phyloP scores from a whole-genome alignment of 2,888 invertebrate species.

The Sipunculus nudus region DNA sequence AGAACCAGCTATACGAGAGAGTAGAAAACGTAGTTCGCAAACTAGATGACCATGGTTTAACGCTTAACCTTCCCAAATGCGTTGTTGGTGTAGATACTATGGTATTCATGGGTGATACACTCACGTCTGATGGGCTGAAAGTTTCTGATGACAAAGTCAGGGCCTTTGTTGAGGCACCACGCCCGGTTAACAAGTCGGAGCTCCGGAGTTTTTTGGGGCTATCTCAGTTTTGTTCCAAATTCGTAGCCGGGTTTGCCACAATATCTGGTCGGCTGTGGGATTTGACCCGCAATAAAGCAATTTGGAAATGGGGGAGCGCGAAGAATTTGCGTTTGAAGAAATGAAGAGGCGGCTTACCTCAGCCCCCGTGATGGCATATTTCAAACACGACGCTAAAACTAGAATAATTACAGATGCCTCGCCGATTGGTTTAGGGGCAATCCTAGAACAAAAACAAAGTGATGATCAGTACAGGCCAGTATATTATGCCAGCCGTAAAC shows the following conservation, averaged over 20 bases:
- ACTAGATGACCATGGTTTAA: conserved; percentile 9
- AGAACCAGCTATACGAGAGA: conserved; percentile 2
- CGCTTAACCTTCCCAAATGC: conserved; percentile 3
- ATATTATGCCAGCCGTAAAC: conserved; percentile 28
- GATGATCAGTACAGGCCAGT: conserved; percentile 23
- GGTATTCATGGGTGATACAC: conserved; percentile 17
- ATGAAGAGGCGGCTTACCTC: conserved; percentile 1
- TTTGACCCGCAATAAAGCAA: background rate
- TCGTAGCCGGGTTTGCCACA: background rate
- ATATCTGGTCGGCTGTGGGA: conserved; percentile 5
- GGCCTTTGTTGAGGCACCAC: conserved; percentile 34
- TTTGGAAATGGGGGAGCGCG: background rate
- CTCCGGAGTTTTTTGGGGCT: conserved; percentile 45
- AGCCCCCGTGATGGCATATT: conserved; percentile 6
- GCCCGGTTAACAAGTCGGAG: conserved; percentile 41
- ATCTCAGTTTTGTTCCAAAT: conserved; percentile 17
- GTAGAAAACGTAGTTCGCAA: conserved; percentile 19
- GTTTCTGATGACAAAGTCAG: conserved; percentile 7
- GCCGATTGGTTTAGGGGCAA: conserved; percentile 27
- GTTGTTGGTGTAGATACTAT: background rate
- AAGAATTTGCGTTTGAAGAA: conserved; percentile 3
- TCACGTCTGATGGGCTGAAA: conserved; percentile 5
- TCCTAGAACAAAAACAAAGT: conserved; percentile 31
- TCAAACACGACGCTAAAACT: background rate
- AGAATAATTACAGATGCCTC: conserved; percentile 26